These are phyloP conservation scores for Merops nubicus DNA, from an alignment of 2,113 vertebrate species.

Conservation along the genomic window DNA sequence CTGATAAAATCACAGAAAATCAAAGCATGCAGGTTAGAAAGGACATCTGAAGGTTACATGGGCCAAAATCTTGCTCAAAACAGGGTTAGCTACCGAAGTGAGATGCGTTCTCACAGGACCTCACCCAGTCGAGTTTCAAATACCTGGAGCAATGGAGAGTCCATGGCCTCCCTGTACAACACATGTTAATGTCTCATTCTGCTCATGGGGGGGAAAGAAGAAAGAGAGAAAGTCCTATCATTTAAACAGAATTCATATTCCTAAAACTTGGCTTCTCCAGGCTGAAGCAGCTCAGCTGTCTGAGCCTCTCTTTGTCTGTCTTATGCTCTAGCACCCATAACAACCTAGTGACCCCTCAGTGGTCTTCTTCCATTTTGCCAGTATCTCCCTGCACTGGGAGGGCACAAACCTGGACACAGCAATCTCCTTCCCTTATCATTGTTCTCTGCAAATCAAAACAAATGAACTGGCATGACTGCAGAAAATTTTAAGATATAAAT, in stretches of 20 bases:
- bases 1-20: not conserved
- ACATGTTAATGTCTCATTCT: not conserved
- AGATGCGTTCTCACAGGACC: not conserved
- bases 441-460: not conserved
- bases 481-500: not conserved
- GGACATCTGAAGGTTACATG: not conserved
- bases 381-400: not conserved
- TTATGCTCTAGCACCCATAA: accelerated
- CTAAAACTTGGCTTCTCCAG: too few relatives aligned
- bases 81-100: not conserved
- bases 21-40: not conserved
- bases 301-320: not conserved
- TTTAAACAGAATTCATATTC: not conserved
- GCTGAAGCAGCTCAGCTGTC: not conserved
- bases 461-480: not conserved
- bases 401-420: not conserved
- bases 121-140: not conserved
- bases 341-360: accelerated
- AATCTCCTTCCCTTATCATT: not conserved
- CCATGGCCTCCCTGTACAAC: not conserved
- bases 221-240: not conserved
- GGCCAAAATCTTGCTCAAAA: not conserved
- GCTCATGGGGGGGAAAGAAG: accelerated
- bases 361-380: not conserved
- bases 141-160: not conserved